Evolutionary conservation across 2,797 vertebrate species (phyloP).

Genomic region (Myotis daubentonii): DNA sequence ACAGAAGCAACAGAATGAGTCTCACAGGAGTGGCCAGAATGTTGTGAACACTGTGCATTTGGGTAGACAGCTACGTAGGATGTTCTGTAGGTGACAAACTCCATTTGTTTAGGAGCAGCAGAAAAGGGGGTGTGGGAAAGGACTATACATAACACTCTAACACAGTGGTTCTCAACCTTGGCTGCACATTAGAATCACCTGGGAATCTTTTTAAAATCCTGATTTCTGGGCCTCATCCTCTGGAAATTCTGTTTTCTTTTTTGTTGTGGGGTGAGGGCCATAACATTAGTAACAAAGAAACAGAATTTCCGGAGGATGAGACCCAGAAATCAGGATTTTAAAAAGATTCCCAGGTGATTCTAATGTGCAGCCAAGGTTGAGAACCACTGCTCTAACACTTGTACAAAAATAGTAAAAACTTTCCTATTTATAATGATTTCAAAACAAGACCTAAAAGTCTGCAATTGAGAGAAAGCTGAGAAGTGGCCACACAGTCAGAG

Average conservation of each 20-base stretch:
- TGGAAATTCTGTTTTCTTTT: too few species aligned
- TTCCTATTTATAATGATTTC: neutral
- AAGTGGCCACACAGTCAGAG: neutral
- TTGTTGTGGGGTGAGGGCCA: too few species aligned
- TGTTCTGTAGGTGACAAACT: neutral
- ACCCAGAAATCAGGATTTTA: too few species aligned
- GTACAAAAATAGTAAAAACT: neutral
- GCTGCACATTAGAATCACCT: too few species aligned
- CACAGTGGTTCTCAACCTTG: neutral
- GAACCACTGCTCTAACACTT: neutral
- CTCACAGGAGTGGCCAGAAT: neutral
- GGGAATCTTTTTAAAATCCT: too few species aligned
- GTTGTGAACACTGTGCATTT: neutral
- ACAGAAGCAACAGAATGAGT: neutral
- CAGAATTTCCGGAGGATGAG: too few species aligned
- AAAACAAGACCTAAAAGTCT: neutral
- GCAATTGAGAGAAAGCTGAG: neutral
- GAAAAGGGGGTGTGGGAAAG: neutral
- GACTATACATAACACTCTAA: too few species aligned
- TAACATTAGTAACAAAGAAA: too few species aligned
- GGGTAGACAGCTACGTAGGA: neutral
- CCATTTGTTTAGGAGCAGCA: neutral
- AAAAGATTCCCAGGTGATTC: too few species aligned
- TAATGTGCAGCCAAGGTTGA: too few species aligned
- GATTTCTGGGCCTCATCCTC: too few species aligned